Conservation (phyloP, 2,888 invertebrate genomes). For the Drepana falcataria region DNA sequence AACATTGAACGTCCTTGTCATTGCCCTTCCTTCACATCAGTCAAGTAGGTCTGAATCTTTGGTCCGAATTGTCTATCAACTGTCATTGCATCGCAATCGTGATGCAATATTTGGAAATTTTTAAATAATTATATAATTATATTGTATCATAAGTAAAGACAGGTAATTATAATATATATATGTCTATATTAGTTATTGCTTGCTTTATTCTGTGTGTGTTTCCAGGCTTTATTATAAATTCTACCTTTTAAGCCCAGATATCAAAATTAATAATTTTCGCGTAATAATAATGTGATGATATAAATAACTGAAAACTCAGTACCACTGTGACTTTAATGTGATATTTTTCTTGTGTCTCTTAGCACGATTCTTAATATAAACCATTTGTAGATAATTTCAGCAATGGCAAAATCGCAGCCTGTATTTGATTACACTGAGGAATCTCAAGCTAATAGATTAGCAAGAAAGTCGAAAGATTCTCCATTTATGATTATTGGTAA, state of each 20-base stretch:
- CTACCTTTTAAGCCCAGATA: no score
- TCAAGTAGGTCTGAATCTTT: no score
- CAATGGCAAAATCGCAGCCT: constrained; percentile 52
- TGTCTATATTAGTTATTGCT: not conserved
- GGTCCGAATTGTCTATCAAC: no score
- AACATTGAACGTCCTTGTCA: not conserved
- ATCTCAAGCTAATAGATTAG: constrained; percentile 75
- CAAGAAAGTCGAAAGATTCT: constrained; percentile 84
- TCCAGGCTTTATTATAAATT: no score
- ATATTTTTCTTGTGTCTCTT: no score
- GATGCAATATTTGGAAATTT: constrained; percentile 51
- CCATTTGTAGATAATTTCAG: constrained; percentile 15
- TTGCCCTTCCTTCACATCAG: constrained; percentile 2
- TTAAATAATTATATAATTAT: constrained; percentile 56
- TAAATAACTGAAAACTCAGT: no score
- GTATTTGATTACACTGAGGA: constrained; percentile 75
- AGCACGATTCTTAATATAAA: no score
- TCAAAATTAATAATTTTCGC: no score
- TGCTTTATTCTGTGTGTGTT: not conserved
- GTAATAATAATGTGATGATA: no score
- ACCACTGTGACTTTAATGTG: no score
- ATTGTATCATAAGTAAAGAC: constrained; percentile 12
- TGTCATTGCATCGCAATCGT: constrained; percentile 20
- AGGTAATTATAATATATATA: constrained; percentile 3
- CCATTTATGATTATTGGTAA: constrained; percentile 86